These are phyloP conservation scores for Aptenodytes forsteri DNA, from an alignment of 2,113 vertebrate genomes.

Conservation along the genomic window DNA sequence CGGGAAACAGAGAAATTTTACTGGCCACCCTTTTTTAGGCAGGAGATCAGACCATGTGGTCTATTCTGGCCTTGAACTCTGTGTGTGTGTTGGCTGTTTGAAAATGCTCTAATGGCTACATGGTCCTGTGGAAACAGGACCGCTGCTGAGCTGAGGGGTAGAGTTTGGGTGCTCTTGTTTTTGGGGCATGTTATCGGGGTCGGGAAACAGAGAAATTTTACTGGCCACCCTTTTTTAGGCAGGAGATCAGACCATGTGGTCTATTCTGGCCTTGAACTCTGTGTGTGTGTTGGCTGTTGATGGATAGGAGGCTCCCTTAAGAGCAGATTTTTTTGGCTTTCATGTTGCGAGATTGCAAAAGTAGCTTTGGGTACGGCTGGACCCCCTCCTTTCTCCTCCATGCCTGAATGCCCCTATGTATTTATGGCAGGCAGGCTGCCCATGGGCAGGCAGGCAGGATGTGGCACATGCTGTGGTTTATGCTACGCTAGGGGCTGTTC, in stretches of 20 bases:
- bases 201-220: neutral
- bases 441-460: neutral
- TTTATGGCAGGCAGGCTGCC: conserved; percentile 35
- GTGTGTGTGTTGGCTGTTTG: neutral
- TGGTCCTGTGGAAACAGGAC: neutral
- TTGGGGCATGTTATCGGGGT: neutral
- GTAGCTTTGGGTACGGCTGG: neutral
- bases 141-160: neutral
- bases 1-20: neutral
- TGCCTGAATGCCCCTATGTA: neutral
- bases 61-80: neutral
- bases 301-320: neutral
- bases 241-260: neutral
- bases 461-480: neutral
- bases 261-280: neutral
- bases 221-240: neutral
- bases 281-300: neutral
- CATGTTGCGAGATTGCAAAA: neutral
- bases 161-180: neutral
- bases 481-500: neutral
- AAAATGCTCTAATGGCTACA: neutral
- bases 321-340: conserved; percentile 23
- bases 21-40: neutral
- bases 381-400: neutral
- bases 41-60: neutral